Base-by-base conservation (phyloP, 2,888 invertebrate species). In the Drosophila antonietae region DNA sequence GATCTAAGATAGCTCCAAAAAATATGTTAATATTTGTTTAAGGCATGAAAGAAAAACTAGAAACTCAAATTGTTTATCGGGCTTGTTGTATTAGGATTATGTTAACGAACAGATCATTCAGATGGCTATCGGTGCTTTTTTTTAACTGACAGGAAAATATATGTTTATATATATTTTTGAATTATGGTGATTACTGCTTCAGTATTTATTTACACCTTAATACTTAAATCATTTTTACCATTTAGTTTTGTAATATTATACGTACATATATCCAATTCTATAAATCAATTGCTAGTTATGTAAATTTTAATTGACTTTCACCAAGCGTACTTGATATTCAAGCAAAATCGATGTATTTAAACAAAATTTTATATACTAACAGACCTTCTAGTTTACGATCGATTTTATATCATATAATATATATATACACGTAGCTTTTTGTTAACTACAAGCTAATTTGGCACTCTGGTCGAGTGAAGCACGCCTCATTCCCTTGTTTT, bases 401-500 rank as follows among this genome's bases (percentile, higher is more conserved):
- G 33, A 35, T 23, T 37, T 44, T 57, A 47, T 39, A 28, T 49
- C 18, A 28, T 14, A 28, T 56, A 28, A 37, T 14, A 3, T 37
- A 15, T 53, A 15, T 37, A 15, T 53, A n/a, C 9, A 33, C 10
- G 2, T 33, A 14, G n/a, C 12, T 15, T 49, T 31, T 49, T 28
- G n/a, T 10, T 14, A 47, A 47, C n/a, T 14, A 41, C 10, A 52
- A 59, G 28, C 28, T 60, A 15, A 62, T 44, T 44, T 43, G 18
- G 43, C 35, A 39, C 14, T 18, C 51, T 23, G 60, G 37, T 55
- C 18, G 35, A 63, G 33, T 49, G 33, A 14, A 46, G 18, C 73
- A 65, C 78, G 58, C 47, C 49, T 52, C 60, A 52, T 63, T 63
- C 58, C 58, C 67, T 58, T 55, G 68, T 15, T 57, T 56, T 43